Base-by-base conservation (phyloP, 1,140 invertebrate genomes). In the Piezodorus guildinii region DNA sequence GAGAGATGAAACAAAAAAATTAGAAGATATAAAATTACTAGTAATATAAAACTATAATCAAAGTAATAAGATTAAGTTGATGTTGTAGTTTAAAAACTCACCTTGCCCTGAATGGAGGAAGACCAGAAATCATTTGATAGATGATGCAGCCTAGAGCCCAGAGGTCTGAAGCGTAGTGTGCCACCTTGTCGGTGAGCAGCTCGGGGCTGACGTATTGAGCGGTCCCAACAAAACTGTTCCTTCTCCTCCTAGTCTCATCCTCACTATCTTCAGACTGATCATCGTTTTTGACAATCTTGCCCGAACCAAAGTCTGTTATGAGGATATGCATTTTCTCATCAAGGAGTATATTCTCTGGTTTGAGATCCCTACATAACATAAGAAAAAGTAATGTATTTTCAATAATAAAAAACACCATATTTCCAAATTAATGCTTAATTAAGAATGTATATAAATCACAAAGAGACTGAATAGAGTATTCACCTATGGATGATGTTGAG, bases 161-260 rank as follows among this genome's bases (percentile, higher is more conserved):
- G n/a, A 98, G 77, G 77, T 99, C 96, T 8, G 90, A 90, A 17
- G 91, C 85, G 66, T 81, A 82, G 21, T 85, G 86, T 23, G 87
- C 85, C 1, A 80, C 81, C 69, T 90, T 87, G 72, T 91, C 86
- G 34, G 87, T 87, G 3, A 98, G 76, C 16, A 98, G 79, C 76
- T 99, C 96, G 8, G 96, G 96, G 52, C 94, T 96, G 0, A 99
- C 94, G 77, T 98, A 99, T 74, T 99, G 95, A 0, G 96, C 95
- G 16, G 96, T 99, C n/a, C 96, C 96, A 6, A 98, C 94, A 77
- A 98, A 98, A 72, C 94, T 97, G 71, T 88, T 90, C 68, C 81
- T 81, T 62, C 75, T 73, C 65, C 78, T 71, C 64, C 75, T 67
- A 69, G 75, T 70, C 14, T 73, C 69, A 19, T 74, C 73, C 8